Percentiles rank a stretch among this genome's conserved stretches.
These are phyloP conservation scores for Zeus faber DNA, from an alignment of 2,113 vertebrate species.

Conservation along the genomic window DNA sequence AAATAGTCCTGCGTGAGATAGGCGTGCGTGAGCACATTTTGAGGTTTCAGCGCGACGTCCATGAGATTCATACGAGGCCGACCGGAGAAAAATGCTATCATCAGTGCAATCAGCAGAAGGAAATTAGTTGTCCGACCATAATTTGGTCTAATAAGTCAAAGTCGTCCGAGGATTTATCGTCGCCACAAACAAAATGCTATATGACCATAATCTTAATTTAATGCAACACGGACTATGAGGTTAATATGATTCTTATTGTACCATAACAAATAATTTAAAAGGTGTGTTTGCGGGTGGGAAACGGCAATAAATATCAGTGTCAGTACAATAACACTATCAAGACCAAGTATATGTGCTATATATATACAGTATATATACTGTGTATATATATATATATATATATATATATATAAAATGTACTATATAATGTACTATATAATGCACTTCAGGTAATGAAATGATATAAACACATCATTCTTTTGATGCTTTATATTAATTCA, in stretches of 20 bases:
- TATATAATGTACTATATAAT: constrained; percentile 31
- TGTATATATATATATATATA: constrained; percentile 19
- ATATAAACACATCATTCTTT: constrained; percentile 53
- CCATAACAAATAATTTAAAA: constrained; percentile 7
- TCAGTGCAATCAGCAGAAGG: constrained; percentile 56
- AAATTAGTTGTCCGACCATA: constrained; percentile 64
- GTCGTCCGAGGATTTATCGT: constrained; percentile 58
- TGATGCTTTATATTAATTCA: constrained; percentile 66
- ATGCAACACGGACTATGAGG: constrained; percentile 9
- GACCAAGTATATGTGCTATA: not conserved
- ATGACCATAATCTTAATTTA: constrained; percentile 6
- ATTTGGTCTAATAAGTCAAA: constrained; percentile 67
- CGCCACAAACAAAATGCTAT: constrained; percentile 17
- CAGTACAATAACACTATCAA: no score
- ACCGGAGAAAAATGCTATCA: constrained; percentile 51
- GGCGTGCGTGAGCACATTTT: constrained; percentile 25
- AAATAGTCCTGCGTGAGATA: no score
- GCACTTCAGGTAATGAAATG: constrained; percentile 29
- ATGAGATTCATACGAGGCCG: constrained; percentile 39
- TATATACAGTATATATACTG: constrained; percentile 6
- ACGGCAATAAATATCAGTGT: constrained; percentile 15
- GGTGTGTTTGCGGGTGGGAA: not conserved
- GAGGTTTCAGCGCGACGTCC: constrained; percentile 54
- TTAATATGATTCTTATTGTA: constrained; percentile 6
- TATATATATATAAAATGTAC: constrained; percentile 33